phyloP scores from a whole-genome alignment of 35 echinoderm and acorn worm species.

The Heliocidaris tuberculata region DNA sequence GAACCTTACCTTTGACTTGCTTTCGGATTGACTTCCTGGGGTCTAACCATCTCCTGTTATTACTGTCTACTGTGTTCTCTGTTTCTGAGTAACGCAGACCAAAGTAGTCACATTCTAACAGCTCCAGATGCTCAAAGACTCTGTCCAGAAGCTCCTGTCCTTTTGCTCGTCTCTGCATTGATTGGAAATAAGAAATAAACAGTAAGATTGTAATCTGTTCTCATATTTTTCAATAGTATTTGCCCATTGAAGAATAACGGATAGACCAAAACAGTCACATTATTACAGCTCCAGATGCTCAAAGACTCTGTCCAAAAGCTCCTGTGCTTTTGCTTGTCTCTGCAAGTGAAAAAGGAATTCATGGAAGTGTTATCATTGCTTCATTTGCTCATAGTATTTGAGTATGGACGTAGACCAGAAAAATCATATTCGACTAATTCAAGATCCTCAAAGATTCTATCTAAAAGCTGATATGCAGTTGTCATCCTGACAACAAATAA shows the following conservation, averaged over 20 bases:
- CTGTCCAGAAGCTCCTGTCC: conserved; percentile 77
- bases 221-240: no score
- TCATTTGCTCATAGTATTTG: no score
- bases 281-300: conserved; percentile 87
- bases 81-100: conserved; percentile 85
- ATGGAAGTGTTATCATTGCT: no score
- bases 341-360: neutral
- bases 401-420: no score
- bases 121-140: conserved; percentile 85
- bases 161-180: conserved; percentile 72
- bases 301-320: conserved; percentile 74
- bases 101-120: conserved; percentile 97
- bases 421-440: no score
- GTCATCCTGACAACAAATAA: no score
- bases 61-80: conserved; percentile 63
- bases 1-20: conserved; percentile 91
- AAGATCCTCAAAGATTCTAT: no score
- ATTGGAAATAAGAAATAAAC: neutral
- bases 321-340: conserved; percentile 79
- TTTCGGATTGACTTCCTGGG: conserved; percentile 87
- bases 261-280: conserved; percentile 93
- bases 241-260: no score
- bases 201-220: neutral
- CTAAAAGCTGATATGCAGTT: no score
- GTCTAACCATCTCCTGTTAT: conserved; percentile 79